Evolutionary conservation across 1,140 invertebrate genomes (phyloP).

Genomic region (Pseudomyrmex cubaensis): DNA sequence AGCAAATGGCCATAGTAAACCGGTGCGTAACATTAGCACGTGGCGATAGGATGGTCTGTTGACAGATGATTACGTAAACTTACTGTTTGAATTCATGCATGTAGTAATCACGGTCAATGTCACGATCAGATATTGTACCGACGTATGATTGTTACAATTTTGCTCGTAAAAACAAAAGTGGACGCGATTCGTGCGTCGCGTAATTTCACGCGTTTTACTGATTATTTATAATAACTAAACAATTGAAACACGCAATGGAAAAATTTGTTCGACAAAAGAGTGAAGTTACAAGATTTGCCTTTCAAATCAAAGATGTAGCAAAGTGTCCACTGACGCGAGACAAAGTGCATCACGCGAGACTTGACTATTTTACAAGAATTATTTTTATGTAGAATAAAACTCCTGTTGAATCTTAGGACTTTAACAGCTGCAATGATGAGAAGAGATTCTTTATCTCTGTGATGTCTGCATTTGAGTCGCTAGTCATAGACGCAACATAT

Average conservation of each 20-base stretch:
- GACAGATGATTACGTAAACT: slow-evolving; percentile 66
- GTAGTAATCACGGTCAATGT: slow-evolving; percentile 69
- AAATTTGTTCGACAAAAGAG: no score
- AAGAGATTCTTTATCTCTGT: slow-evolving; percentile 29
- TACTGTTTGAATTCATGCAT: neutral
- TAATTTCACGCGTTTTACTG: neutral
- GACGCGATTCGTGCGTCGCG: neutral
- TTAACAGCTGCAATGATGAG: slow-evolving; percentile 7
- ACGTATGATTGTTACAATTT: neutral
- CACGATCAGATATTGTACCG: slow-evolving; percentile 62
- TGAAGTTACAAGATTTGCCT: neutral
- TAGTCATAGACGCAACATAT: slow-evolving; percentile 30
- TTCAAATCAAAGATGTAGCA: neutral
- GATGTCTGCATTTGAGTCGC: slow-evolving; percentile 2
- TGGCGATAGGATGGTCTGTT: slow-evolving; percentile 56
- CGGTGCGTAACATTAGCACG: slow-evolving; percentile 67
- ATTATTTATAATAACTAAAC: no score
- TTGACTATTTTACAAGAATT: neutral
- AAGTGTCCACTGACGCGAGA: neutral
- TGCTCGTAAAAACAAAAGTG: neutral
- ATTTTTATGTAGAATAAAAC: neutral
- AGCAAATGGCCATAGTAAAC: slow-evolving; percentile 37
- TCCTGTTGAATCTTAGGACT: neutral
- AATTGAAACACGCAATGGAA: no score
- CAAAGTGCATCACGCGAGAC: neutral